phyloP scores from a whole-genome alignment of 2,888 invertebrate species.

The Trimorus sp. region DNA sequence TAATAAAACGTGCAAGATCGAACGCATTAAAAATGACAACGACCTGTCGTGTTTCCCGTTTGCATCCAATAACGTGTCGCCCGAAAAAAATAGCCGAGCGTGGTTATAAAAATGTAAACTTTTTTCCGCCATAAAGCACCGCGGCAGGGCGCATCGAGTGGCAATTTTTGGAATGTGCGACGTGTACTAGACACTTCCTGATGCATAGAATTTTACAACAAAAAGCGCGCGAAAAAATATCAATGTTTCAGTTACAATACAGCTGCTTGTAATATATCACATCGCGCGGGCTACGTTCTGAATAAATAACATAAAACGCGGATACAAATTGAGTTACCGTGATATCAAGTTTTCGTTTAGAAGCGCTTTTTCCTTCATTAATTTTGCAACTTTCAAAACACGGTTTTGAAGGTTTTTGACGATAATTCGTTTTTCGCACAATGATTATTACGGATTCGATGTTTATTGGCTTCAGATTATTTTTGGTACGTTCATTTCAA shows the following conservation, averaged over 20 bases:
- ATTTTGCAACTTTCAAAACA: conserved; percentile 1
- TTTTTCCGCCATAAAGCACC: conserved; percentile 44
- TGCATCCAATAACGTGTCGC: conserved; percentile 11
- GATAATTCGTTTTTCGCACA: too few relatives aligned
- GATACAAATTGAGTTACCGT: conserved; percentile 42
- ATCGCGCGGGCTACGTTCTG: conserved; percentile 33
- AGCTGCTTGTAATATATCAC: conserved; percentile 43
- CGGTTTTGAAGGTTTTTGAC: too few relatives aligned
- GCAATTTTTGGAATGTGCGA: conserved; percentile 51
- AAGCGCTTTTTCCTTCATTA: conserved; percentile 24
- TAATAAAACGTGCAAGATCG: conserved; percentile 30
- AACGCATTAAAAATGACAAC: conserved; percentile 38
- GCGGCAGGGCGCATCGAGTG: conserved; percentile 38
- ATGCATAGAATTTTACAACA: conserved; percentile 62
- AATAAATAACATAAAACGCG: conserved; percentile 55
- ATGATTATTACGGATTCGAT: too few relatives aligned
- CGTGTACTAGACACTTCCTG: conserved; percentile 51
- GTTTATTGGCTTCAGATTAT: too few relatives aligned
- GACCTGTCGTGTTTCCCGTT: conserved; percentile 16
- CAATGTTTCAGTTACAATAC: conserved; percentile 60
- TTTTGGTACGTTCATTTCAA: too few relatives aligned
- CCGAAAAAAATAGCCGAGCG: conserved; percentile 9
- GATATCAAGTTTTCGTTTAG: conserved; percentile 38
- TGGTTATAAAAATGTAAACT: conserved; percentile 48
- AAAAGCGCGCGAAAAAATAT: conserved; percentile 45